Percentiles rank a stretch among this genome's conserved stretches.
Evolutionary conservation across 1,140 invertebrate genomes (phyloP).

Genomic region (Melipona quadrifasciata): DNA sequence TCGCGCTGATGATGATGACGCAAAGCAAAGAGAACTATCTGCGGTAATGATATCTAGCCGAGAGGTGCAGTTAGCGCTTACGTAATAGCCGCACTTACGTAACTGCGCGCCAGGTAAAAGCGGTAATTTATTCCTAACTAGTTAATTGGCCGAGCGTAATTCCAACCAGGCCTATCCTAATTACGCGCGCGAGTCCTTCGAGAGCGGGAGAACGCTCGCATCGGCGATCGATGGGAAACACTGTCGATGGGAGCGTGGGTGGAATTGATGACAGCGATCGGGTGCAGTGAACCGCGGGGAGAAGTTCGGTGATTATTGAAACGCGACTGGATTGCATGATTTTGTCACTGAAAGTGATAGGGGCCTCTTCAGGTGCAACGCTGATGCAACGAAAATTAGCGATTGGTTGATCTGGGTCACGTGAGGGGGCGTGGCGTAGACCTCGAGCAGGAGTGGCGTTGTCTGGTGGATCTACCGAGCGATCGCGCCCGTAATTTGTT

Average conservation of each 20-base stretch:
- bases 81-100: constrained; percentile 62
- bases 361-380: no score
- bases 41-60: constrained; percentile 27
- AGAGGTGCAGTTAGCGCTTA: constrained; percentile 55
- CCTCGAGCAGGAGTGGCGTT: no score
- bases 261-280: neutral
- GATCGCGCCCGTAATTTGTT: no score
- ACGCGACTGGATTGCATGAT: neutral
- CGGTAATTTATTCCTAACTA: constrained; percentile 67
- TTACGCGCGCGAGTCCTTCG: constrained; percentile 37
- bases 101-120: constrained; percentile 59
- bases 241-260: neutral
- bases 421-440: no score
- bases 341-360: no score
- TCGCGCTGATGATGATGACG: constrained; percentile 44
- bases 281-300: neutral
- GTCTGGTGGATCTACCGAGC: no score
- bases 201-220: neutral
- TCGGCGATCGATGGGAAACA: constrained; percentile 19
- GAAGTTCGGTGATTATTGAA: neutral
- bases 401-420: no score
- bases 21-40: constrained; percentile 31
- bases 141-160: constrained; percentile 65
- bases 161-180: constrained; percentile 56
- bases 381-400: no score